Evolutionary conservation across 2,888 invertebrate genomes (phyloP), one percentile per base, ranked within the genome.

Genomic region (Xanthorhoe designata): DNA sequence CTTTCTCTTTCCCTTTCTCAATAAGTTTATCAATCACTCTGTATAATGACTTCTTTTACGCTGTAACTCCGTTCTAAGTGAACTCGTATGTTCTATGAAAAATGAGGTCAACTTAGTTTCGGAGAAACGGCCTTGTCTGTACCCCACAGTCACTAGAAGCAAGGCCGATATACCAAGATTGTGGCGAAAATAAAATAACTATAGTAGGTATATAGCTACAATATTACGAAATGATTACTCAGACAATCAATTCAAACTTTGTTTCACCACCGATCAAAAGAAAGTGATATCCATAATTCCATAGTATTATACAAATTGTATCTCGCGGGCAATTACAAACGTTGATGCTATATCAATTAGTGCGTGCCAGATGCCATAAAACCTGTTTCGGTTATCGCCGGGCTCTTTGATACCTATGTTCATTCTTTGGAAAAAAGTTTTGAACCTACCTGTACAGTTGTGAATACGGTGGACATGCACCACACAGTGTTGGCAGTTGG

Each of bases 401-500:
- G 80, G 74, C 76, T 78, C 86, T 87, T 88, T 87, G 63, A 70
- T 70, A 70, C 69, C 69, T 61, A 65, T 66, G 66, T 68, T 68
- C 72, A 65, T 65, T 64, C 64, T 64, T 56, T 35, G 60, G 61
- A 72, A 71, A 24, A 72, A 74, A 71, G 82, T 85, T 85, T 80
- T 80, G 81, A 81, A 86, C 90, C 90, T 92, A 92, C 91, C 91
- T 92, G 91, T 91, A 90, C 89, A 88, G 86, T 86, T 87, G 89
- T 84, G 85, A 85, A 84, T 86, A 83, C 85, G 82, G 79, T 82
- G 88, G 86, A 85, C 87, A 89, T 87, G 84, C 86, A 87, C 24
- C 89, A 85, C 88, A 87, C 84, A 86, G 78, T 76, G 71, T 79
- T 80, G 79, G 77, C 76, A 75, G 80, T 76, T 73, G 77, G 32